These are phyloP conservation scores for Octonoba sinensis DNA, from an alignment of 2,888 invertebrate species.

Conservation along the genomic window DNA sequence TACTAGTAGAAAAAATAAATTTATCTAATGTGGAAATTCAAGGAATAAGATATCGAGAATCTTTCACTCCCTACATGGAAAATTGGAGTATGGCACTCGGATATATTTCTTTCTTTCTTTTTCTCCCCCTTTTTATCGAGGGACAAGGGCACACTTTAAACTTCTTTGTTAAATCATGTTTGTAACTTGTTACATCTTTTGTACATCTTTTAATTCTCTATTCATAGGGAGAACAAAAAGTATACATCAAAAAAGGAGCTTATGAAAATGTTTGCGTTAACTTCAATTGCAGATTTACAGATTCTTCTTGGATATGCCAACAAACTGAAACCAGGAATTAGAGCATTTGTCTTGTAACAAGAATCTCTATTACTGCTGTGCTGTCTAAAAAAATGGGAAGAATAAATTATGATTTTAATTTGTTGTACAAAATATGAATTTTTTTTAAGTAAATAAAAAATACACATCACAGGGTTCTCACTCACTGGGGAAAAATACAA, in stretches of 20 bases:
- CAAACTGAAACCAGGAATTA: constrained; percentile 42
- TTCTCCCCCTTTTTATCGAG: too few relatives aligned
- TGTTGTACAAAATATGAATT: background rate
- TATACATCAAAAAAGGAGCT: constrained; percentile 17
- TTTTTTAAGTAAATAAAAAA: background rate
- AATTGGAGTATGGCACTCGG: too few relatives aligned
- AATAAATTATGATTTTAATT: background rate
- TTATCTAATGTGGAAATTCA: too few relatives aligned
- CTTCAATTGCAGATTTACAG: constrained; percentile 20
- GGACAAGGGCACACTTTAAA: too few relatives aligned
- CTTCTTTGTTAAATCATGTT: too few relatives aligned
- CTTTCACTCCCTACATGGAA: too few relatives aligned
- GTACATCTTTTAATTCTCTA: background rate
- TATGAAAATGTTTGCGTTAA: constrained; percentile 22
- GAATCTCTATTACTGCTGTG: background rate
- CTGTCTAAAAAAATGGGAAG: too few relatives aligned
- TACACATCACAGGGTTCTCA: too few relatives aligned
- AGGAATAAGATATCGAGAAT: too few relatives aligned
- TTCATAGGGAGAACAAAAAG: constrained; percentile 14
- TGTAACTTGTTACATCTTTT: background rate
- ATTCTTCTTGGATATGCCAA: constrained; percentile 41
- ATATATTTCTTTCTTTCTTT: too few relatives aligned
- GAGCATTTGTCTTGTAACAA: background rate
- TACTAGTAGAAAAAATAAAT: too few relatives aligned
- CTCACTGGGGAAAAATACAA: too few relatives aligned